Conservation (phyloP, 2,797 vertebrate species). For the Decapterus maruadsi region DNA sequence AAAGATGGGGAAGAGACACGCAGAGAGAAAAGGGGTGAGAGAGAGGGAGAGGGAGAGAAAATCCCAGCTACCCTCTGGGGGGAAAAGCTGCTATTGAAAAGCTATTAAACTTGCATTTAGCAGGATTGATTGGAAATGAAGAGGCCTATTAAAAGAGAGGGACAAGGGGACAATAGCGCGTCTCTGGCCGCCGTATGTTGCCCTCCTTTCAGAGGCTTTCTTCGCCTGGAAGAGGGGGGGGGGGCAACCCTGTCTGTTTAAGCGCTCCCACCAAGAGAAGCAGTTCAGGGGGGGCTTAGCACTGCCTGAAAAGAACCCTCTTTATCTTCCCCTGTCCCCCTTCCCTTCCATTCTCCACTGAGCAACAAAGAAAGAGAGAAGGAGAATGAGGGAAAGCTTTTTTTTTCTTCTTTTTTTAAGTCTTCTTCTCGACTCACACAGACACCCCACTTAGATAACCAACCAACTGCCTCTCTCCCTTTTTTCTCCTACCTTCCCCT, state of each 20-base stretch:
- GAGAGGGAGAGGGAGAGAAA: constrained; percentile 72
- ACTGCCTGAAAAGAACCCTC: constrained; percentile 83
- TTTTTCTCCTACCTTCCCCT: constrained; percentile 70
- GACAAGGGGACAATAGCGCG: constrained; percentile 87
- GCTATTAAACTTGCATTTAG: constrained; percentile 92
- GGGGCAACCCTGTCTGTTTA: constrained; percentile 84
- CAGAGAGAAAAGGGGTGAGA: constrained; percentile 60
- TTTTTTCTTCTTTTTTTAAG: constrained; percentile 65
- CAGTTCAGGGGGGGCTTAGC: constrained; percentile 80
- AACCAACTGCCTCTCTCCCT: constrained; percentile 69
- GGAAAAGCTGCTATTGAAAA: constrained; percentile 88
- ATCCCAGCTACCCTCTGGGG: constrained; percentile 83
- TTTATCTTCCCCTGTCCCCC: constrained; percentile 83
- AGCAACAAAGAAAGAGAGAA: constrained; percentile 84
- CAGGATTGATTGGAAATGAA: constrained; percentile 91
- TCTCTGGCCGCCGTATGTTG: constrained; percentile 89
- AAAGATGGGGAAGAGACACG: constrained; percentile 55
- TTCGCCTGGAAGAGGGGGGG: constrained; percentile 60
- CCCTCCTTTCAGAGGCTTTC: constrained; percentile 84
- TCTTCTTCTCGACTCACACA: constrained; percentile 64
- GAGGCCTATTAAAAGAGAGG: constrained; percentile 89
- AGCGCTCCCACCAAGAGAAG: constrained; percentile 84
- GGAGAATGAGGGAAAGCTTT: constrained; percentile 69
- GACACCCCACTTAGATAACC: constrained; percentile 80
- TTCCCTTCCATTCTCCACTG: constrained; percentile 82